Percentiles rank a stretch among this genome's conserved stretches.
phyloP scores from a whole-genome alignment of 2,113 vertebrate genomes.

The Tichodroma muraria region DNA sequence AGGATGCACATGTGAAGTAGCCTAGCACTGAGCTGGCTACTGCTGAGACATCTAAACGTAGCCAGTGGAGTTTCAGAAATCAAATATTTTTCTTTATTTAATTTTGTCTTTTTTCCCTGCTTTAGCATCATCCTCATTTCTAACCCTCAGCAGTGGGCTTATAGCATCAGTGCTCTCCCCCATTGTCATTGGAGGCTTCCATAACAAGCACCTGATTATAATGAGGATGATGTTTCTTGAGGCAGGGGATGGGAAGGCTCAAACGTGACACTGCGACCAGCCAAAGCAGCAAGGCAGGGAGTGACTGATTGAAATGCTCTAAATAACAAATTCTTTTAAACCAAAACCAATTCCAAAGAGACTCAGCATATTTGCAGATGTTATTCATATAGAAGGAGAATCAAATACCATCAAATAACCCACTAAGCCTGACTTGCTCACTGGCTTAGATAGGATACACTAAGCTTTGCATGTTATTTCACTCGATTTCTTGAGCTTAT shows the following conservation, averaged over 20 bases:
- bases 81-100: neutral
- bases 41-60: neutral
- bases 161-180: neutral
- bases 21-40: neutral
- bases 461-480: neutral
- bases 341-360: slow-evolving; percentile 25
- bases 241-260: neutral
- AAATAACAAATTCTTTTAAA: slow-evolving; percentile 17
- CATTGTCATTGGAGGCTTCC: neutral
- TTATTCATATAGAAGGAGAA: slow-evolving; percentile 28
- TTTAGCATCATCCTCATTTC: neutral
- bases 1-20: neutral
- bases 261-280: neutral
- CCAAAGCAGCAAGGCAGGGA: neutral
- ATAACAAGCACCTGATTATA: neutral
- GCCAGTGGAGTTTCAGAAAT: neutral
- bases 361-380: slow-evolving; percentile 19
- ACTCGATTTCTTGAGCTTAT: neutral
- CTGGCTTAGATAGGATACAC: neutral
- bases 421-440: neutral
- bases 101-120: neutral
- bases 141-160: neutral
- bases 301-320: neutral
- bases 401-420: slow-evolving; percentile 30
- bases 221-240: neutral